phyloP scores from a whole-genome alignment of 2,888 invertebrate species.

The Pterostichus niger region DNA sequence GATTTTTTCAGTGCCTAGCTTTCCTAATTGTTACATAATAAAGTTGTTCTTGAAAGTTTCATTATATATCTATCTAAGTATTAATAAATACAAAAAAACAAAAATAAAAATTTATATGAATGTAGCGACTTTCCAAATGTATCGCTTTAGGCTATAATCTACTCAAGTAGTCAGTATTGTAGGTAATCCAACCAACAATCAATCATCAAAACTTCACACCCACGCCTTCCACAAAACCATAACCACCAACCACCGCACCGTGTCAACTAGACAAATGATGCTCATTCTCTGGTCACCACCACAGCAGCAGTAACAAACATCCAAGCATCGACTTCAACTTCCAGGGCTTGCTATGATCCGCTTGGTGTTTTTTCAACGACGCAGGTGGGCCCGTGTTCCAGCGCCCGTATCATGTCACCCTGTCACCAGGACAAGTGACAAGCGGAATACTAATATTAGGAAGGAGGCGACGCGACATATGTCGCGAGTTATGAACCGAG shows the following conservation, averaged over 20 bases:
- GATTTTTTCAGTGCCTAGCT: too few species aligned
- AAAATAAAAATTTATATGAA: too few species aligned
- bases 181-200: background rate
- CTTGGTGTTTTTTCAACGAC: constrained; percentile 69
- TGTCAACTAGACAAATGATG: constrained; percentile 34
- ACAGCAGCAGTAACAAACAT: constrained; percentile 4
- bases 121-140: too few species aligned
- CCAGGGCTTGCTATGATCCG: constrained; percentile 8
- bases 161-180: too few species aligned
- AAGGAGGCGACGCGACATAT: constrained; percentile 46
- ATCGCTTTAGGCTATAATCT: too few species aligned
- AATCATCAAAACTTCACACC: constrained; percentile 30
- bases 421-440: constrained; percentile 67
- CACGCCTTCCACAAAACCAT: constrained; percentile 12
- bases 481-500: constrained; percentile 56
- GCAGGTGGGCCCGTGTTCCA: constrained; percentile 73
- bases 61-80: too few species aligned
- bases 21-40: too few species aligned
- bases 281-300: background rate
- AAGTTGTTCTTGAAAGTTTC: too few species aligned
- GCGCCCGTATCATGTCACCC: constrained; percentile 72
- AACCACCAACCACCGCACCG: background rate
- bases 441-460: constrained; percentile 73
- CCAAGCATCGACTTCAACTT: background rate
- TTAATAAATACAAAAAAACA: too few species aligned